Evolutionary conservation across 2,113 vertebrate species (phyloP).

Genomic region (Nothocercus nigrocapillus): DNA sequence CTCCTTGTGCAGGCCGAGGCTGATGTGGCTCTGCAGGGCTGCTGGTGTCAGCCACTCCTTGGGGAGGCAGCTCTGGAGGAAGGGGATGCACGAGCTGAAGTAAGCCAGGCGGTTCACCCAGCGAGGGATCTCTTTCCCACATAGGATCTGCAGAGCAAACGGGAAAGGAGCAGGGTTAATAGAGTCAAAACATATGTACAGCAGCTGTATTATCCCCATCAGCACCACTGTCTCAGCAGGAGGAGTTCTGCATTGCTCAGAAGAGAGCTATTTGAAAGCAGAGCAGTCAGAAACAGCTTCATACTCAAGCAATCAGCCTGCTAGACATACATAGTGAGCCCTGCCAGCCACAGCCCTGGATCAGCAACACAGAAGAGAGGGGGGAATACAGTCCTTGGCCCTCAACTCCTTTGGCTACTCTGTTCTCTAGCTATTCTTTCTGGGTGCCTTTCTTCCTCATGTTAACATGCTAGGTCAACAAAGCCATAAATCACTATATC

Average conservation of each 20-base stretch:
- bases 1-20: conserved; percentile 88
- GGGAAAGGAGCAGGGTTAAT: neutral
- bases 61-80: conserved; percentile 93
- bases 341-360: neutral
- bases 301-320: neutral
- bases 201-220: neutral
- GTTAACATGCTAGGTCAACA: neutral
- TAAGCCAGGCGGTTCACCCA: conserved; percentile 94
- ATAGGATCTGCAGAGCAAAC: conserved; percentile 83
- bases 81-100: conserved; percentile 94
- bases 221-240: neutral
- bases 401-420: neutral
- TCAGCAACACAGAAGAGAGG: neutral
- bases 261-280: neutral
- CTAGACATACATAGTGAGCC: accelerated
- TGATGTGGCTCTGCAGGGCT: conserved; percentile 93
- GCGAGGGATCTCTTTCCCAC: conserved; percentile 89
- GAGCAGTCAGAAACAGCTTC: neutral
- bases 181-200: neutral
- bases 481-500: neutral
- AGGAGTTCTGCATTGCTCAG: neutral
- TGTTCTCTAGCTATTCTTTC: neutral
- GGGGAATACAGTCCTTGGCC: neutral
- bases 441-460: neutral
- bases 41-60: conserved; percentile 94